Evolutionary conservation across 2,888 invertebrate genomes (phyloP).

Genomic region (Carterocephalus palaemon): DNA sequence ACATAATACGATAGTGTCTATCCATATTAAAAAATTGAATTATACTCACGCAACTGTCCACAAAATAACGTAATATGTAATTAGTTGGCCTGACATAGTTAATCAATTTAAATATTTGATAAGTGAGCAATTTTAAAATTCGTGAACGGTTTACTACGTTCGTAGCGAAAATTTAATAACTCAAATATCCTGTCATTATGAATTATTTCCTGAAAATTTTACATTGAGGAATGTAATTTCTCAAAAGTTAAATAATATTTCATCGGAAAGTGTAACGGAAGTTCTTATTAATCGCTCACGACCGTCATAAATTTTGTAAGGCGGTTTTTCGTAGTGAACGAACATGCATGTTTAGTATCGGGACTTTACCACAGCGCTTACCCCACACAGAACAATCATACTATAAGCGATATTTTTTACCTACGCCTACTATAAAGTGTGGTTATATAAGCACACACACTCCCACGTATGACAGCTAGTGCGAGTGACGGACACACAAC

Average conservation of each 20-base stretch:
- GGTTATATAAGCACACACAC: too few relatives aligned
- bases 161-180: not conserved
- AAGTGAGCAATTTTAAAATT: too few relatives aligned
- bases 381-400: not conserved
- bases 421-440: too few relatives aligned
- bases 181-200: not conserved
- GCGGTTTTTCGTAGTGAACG: slow-evolving; percentile 13
- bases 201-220: slow-evolving; percentile 1
- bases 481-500: too few relatives aligned
- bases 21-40: too few relatives aligned
- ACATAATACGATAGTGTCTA: too few relatives aligned
- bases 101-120: too few relatives aligned
- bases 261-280: slow-evolving; percentile 18
- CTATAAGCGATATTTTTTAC: slow-evolving; percentile 35
- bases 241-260: slow-evolving; percentile 9
- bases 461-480: too few relatives aligned
- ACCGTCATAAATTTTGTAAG: slow-evolving; percentile 14
- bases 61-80: too few relatives aligned
- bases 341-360: slow-evolving; percentile 13
- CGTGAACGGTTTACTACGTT: too few relatives aligned
- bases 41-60: too few relatives aligned
- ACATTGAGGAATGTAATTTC: slow-evolving; percentile 4
- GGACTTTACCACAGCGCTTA: not conserved
- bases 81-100: too few relatives aligned
- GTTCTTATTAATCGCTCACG: slow-evolving; percentile 17